phyloP scores from a whole-genome alignment of 2,888 invertebrate species.

The Oasisia sp. region DNA sequence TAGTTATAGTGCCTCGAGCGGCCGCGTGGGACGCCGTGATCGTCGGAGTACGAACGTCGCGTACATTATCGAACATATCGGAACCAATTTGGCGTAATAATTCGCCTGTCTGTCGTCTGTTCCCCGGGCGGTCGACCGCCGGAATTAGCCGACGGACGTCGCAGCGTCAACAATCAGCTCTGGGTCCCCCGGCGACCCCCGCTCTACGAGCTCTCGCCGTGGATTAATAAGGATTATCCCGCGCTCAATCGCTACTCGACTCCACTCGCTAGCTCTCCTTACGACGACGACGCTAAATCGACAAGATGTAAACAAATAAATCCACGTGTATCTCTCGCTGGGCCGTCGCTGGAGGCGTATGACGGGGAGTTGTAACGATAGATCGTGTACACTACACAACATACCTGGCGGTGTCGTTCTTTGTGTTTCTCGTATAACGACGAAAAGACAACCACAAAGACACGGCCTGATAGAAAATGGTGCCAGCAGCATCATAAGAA shows the following conservation, averaged over 20 bases:
- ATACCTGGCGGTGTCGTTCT: too few species aligned
- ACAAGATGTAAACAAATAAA: not conserved
- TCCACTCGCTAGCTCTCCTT: not conserved
- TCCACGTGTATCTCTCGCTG: not conserved
- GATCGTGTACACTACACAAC: too few species aligned
- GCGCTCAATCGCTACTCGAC: not conserved
- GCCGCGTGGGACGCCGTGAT: not conserved
- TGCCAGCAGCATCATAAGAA: too few species aligned
- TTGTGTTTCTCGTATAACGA: too few species aligned
- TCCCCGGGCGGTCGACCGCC: not conserved
- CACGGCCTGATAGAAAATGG: too few species aligned
- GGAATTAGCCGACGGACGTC: not conserved
- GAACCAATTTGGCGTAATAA: not conserved
- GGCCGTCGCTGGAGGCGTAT: not conserved
- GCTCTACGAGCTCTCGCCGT: not conserved
- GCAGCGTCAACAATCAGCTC: not conserved
- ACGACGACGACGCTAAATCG: not conserved
- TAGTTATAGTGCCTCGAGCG: not conserved
- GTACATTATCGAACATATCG: conserved; percentile 12
- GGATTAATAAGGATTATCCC: conserved; percentile 5
- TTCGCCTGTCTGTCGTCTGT: not conserved
- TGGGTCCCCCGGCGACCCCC: not conserved
- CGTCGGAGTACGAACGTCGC: not conserved
- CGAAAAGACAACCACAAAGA: too few species aligned
- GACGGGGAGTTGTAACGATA: not conserved